Evolutionary conservation across 2,888 invertebrate genomes (phyloP).

Genomic region (Dinocampus coccinellae): DNA sequence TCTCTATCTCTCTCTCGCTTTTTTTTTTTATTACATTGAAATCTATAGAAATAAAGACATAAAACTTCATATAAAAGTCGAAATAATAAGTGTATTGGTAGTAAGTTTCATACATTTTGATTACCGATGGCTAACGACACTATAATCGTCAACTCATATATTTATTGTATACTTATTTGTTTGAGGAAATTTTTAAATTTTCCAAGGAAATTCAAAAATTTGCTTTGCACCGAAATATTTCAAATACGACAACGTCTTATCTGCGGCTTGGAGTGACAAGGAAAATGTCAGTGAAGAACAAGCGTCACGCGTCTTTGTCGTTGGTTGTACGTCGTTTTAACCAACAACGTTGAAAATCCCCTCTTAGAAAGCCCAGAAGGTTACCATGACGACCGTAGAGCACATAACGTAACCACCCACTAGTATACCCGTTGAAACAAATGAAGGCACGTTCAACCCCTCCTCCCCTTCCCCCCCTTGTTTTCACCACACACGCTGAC

Average conservation of each 20-base stretch:
- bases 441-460: constrained; percentile 67
- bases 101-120: no score
- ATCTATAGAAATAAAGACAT: no score
- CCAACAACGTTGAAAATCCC: constrained; percentile 67
- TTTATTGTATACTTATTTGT: neutral
- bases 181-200: neutral
- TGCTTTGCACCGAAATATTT: neutral
- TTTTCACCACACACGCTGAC: constrained; percentile 40
- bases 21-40: no score
- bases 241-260: neutral
- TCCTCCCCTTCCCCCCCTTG: constrained; percentile 30
- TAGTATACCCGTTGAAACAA: constrained; percentile 67
- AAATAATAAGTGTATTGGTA: no score
- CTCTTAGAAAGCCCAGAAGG: constrained; percentile 66
- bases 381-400: constrained; percentile 66
- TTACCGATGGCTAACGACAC: no score
- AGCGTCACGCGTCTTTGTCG: constrained; percentile 49
- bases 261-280: neutral
- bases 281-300: constrained; percentile 1
- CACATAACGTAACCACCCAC: constrained; percentile 68
- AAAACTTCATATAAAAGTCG: no score
- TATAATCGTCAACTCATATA: no score
- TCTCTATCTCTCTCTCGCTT: no score
- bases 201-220: neutral
- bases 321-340: constrained; percentile 56